phyloP scores from a whole-genome alignment of 1,140 invertebrate species.

The Drosophila mauritiana region DNA sequence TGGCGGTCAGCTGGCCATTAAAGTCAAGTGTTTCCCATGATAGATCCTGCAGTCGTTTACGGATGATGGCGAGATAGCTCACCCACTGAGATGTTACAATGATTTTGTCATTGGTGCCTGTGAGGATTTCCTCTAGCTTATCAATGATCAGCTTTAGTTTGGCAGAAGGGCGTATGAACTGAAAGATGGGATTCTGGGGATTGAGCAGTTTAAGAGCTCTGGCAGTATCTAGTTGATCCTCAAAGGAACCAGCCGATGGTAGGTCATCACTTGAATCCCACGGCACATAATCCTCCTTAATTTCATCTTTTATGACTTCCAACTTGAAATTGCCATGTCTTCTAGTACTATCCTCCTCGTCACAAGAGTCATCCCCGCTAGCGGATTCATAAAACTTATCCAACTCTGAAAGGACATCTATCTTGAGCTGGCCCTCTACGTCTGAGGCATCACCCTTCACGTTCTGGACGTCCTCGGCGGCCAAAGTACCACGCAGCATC shows the following conservation, averaged over 20 bases:
- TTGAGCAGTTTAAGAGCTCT: conserved; percentile 26
- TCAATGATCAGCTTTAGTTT: conserved; percentile 34
- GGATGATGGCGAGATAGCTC: conserved; percentile 32
- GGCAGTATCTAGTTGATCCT: not conserved
- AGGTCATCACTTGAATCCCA: not conserved
- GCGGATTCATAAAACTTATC: conserved; percentile 7
- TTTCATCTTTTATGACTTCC: not conserved
- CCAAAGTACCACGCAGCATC: conserved; percentile 29
- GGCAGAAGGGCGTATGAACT: conserved; percentile 27
- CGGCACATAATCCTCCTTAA: not conserved
- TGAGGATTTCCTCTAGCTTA: conserved; percentile 36
- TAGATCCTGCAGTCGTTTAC: conserved; percentile 14
- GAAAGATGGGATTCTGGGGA: conserved; percentile 55
- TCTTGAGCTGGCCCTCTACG: conserved; percentile 6
- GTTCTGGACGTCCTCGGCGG: conserved; percentile 14
- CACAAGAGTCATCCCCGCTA: not conserved
- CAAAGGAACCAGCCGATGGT: not conserved
- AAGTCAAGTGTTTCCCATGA: conserved; percentile 41
- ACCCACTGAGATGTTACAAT: conserved; percentile 60
- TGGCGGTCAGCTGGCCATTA: conserved; percentile 36
- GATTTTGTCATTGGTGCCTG: conserved; percentile 45
- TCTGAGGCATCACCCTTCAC: conserved; percentile 3
- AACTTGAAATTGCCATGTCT: not conserved
- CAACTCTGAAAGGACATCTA: conserved; percentile 25
- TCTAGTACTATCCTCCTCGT: not conserved